These are phyloP conservation scores for Frieseomelitta varia DNA, from an alignment of 1,140 invertebrate genomes.

Conservation along the genomic window DNA sequence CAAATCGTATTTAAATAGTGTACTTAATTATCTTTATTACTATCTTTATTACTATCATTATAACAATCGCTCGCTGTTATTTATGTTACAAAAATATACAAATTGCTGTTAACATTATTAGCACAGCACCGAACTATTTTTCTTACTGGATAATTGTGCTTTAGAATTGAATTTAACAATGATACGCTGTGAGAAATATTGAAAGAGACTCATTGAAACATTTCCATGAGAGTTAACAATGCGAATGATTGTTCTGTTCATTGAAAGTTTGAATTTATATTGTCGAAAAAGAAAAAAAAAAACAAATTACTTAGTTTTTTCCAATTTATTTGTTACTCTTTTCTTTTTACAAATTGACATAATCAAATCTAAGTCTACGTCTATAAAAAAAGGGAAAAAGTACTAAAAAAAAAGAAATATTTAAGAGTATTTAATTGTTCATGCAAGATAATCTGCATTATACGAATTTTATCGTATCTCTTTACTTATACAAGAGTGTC, in stretches of 20 bases:
- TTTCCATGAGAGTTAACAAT: not conserved
- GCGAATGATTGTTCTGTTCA: not conserved
- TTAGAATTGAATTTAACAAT: conserved; percentile 24
- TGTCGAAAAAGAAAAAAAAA: not conserved
- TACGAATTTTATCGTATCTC: conserved; percentile 32
- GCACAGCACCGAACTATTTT: conserved; percentile 64
- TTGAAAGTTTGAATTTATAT: conserved; percentile 22
- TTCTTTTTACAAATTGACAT: conserved; percentile 14
- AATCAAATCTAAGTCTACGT: conserved; percentile 12
- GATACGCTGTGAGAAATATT: not conserved
- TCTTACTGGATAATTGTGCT: conserved; percentile 60
- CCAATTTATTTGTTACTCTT: conserved; percentile 22
- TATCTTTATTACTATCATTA: conserved; percentile 60
- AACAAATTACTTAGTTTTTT: conserved; percentile 9
- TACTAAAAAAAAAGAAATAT: conserved; percentile 17
- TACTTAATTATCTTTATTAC: conserved; percentile 76
- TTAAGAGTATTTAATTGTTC: conserved; percentile 44
- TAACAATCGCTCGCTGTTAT: conserved; percentile 60
- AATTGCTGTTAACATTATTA: conserved; percentile 57
- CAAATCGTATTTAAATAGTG: conserved; percentile 68
- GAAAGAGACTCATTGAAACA: not conserved
- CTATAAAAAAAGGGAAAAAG: conserved; percentile 25
- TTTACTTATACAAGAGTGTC: conserved; percentile 20
- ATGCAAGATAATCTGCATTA: conserved; percentile 32
- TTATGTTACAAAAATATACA: conserved; percentile 61